A percentile compares a stretch with the other conserved stretches of the same genome.
phyloP scores from a whole-genome alignment of 2,888 invertebrate genomes.

The Dryococelus australis region DNA sequence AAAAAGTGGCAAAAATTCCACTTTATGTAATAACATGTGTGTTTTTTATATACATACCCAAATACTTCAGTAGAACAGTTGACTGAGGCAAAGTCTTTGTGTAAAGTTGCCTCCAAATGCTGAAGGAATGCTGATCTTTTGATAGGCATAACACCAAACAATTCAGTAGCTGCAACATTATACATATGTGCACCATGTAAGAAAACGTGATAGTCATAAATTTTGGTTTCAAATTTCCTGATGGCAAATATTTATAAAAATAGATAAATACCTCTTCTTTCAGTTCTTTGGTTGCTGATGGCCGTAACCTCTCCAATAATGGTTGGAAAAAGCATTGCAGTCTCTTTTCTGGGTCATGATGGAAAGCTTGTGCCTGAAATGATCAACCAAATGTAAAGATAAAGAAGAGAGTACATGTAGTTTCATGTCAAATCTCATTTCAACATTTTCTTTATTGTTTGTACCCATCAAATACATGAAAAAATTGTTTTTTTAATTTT shows the following conservation, averaged over 20 bases:
- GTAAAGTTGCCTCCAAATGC: constrained; percentile 74
- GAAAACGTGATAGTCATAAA: background rate
- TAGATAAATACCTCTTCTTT: constrained; percentile 62
- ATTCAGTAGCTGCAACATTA: constrained; percentile 56
- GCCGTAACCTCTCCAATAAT: constrained; percentile 69
- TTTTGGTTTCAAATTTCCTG: background rate
- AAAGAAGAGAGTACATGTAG: no score
- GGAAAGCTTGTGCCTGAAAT: constrained; percentile 37
- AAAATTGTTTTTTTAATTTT: no score
- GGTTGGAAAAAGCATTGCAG: constrained; percentile 66
- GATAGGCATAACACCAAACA: constrained; percentile 68
- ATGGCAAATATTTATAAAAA: background rate
- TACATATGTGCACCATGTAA: background rate
- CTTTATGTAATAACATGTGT: background rate
- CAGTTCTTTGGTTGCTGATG: constrained; percentile 61
- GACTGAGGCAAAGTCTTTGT: constrained; percentile 71
- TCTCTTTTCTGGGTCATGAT: constrained; percentile 39
- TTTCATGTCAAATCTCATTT: no score
- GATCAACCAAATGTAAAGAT: background rate
- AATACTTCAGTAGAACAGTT: constrained; percentile 66
- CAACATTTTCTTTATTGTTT: no score
- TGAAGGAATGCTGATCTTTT: constrained; percentile 69
- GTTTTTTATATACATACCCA: constrained; percentile 53
- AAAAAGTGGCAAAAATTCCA: no score
- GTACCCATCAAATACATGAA: no score